phyloP scores from a whole-genome alignment of 2,888 invertebrate genomes.

The Drosophila multiciliata region DNA sequence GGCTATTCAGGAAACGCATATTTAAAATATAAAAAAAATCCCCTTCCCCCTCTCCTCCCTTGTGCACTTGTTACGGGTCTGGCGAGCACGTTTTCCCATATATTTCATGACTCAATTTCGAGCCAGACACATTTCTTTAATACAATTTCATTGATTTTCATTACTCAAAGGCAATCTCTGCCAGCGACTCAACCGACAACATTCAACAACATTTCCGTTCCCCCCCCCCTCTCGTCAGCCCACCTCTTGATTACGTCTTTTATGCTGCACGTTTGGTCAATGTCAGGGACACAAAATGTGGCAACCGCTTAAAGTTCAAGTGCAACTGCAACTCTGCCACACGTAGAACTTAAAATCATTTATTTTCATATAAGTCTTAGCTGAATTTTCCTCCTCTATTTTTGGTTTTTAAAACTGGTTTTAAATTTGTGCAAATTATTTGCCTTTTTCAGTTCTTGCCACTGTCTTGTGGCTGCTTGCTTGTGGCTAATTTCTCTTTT shows the following conservation, averaged over 20 bases:
- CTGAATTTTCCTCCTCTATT: background rate
- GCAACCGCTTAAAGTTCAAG: conserved; percentile 56
- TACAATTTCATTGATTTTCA: conserved; percentile 65
- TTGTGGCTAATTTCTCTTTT: conserved; percentile 5
- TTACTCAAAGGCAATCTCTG: conserved; percentile 41
- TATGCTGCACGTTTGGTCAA: conserved; percentile 59
- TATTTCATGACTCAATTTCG: conserved; percentile 51
- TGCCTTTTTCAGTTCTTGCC: conserved; percentile 6
- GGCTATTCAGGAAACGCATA: conserved; percentile 7
- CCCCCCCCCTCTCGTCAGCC: background rate
- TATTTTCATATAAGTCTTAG: conserved; percentile 45
- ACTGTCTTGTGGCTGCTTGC: conserved; percentile 17
- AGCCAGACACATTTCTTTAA: conserved; percentile 53
- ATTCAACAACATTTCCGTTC: conserved; percentile 55
- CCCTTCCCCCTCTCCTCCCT: background rate
- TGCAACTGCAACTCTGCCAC: conserved; percentile 46
- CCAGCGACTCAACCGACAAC: conserved; percentile 26
- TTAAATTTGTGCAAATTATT: conserved; percentile 56
- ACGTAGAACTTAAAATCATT: conserved; percentile 38
- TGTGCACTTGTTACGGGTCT: background rate
- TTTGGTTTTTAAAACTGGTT: background rate
- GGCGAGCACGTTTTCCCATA: conserved; percentile 37
- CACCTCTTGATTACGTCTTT: background rate
- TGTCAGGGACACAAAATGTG: conserved; percentile 47
- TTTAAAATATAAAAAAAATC: background rate